Evolutionary conservation across 2,113 vertebrate genomes (phyloP).

Genomic region (Colossoma macropomum): DNA sequence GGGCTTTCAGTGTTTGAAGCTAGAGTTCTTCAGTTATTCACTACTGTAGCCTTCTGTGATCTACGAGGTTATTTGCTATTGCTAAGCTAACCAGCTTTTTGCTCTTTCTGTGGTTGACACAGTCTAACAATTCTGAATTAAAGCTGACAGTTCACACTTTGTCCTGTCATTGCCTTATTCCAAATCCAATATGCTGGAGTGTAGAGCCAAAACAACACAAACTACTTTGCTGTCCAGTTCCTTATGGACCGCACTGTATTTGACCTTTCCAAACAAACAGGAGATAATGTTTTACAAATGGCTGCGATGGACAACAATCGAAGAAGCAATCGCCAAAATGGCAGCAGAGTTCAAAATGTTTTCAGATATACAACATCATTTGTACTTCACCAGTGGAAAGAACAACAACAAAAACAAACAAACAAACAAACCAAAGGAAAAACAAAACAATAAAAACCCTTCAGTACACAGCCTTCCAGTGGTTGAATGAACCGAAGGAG

Average conservation of each 20-base stretch:
- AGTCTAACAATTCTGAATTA: no score
- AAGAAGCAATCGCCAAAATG: conserved; percentile 70
- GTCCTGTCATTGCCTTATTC: neutral
- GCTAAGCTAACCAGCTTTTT: no score
- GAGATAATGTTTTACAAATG: conserved; percentile 64
- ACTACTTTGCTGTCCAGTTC: neutral
- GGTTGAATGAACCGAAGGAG: conserved; percentile 55
- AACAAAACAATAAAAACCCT: neutral
- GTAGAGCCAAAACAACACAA: neutral
- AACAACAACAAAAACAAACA: neutral
- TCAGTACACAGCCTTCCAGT: neutral
- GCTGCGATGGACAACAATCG: conserved; percentile 67
- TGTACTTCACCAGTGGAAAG: neutral
- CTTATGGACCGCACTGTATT: conserved; percentile 12
- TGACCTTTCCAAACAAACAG: conserved; percentile 56
- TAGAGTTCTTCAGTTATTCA: no score
- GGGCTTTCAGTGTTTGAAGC: no score
- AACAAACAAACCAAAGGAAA: neutral
- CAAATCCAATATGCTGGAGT: conserved; percentile 14
- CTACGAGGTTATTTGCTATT: no score
- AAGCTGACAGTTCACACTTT: no score
- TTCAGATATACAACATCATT: conserved; percentile 20
- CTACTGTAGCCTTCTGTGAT: no score
- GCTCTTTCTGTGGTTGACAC: no score
- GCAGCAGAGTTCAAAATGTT: conserved; percentile 61